phyloP scores from a whole-genome alignment of 2,797 vertebrate genomes.

The Notoglanidium macrostoma region DNA sequence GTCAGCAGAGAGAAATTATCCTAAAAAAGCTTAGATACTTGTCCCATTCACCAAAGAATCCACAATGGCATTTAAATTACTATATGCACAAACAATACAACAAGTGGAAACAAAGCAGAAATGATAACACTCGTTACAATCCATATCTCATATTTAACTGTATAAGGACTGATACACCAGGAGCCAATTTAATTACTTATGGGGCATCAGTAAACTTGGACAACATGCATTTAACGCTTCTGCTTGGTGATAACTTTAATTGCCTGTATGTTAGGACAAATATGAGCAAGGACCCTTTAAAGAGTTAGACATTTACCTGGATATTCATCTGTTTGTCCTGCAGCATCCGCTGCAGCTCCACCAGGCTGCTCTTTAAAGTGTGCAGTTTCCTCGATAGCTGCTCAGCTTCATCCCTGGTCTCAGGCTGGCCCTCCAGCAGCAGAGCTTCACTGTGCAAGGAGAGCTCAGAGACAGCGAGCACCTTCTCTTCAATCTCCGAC shows the following conservation, averaged over 20 bases:
- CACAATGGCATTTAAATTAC: neutral
- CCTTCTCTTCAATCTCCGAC: slow-evolving; percentile 96
- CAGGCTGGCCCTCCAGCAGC: slow-evolving; percentile 88
- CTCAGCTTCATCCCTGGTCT: slow-evolving; percentile 89
- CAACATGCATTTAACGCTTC: neutral
- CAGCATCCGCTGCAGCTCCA: slow-evolving; percentile 92
- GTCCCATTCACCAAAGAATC: neutral
- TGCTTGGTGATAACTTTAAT: neutral
- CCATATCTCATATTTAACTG: neutral
- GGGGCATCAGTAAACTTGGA: neutral
- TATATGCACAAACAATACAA: neutral
- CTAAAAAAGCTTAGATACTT: neutral
- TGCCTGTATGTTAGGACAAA: neutral
- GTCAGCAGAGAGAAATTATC: neutral
- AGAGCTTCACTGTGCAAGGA: slow-evolving; percentile 92
- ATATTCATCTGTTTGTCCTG: slow-evolving; percentile 91
- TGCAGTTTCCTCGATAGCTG: slow-evolving; percentile 85
- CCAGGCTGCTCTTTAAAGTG: slow-evolving; percentile 87
- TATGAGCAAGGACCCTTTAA: slow-evolving; percentile 50
- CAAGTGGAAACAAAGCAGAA: neutral
- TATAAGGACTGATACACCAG: neutral
- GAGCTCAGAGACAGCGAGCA: slow-evolving; percentile 89
- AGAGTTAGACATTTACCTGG: slow-evolving; percentile 76
- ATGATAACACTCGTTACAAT: neutral
- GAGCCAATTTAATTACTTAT: neutral